Conservation (phyloP, 1,140 invertebrate species). For the Drosophila tristis region DNA sequence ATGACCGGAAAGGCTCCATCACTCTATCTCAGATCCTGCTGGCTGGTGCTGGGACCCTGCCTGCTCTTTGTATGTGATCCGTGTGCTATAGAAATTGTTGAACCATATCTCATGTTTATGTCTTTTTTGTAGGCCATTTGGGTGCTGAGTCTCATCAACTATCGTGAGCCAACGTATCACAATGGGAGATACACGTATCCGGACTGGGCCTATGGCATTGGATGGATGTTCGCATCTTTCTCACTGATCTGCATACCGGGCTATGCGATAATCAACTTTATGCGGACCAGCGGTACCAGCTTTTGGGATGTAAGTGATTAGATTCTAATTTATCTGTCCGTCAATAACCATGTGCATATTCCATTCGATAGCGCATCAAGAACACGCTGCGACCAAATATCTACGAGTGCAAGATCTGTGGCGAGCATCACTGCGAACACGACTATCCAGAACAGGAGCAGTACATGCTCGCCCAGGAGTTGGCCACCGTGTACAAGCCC, state of each 20-base stretch:
- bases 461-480: conserved; percentile 77
- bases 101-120: conserved; percentile 7
- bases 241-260: conserved; percentile 94
- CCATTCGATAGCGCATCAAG: conserved; percentile 85
- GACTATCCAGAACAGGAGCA: conserved; percentile 82
- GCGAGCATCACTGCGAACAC: conserved; percentile 85
- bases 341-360: neutral
- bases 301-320: conserved; percentile 88
- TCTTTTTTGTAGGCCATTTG: conserved; percentile 88
- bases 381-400: conserved; percentile 86
- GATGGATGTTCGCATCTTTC: conserved; percentile 93
- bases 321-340: rapidly evolving
- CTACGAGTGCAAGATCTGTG: conserved; percentile 86
- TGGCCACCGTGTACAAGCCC: conserved; percentile 72
- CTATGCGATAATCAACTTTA: conserved; percentile 90
- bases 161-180: conserved; percentile 91
- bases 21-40: conserved; percentile 93
- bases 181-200: conserved; percentile 92
- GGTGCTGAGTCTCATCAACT: conserved; percentile 94
- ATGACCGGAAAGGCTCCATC: conserved; percentile 93
- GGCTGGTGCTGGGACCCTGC: conserved; percentile 92
- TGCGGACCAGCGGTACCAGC: conserved; percentile 89
- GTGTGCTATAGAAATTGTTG: too few species aligned
- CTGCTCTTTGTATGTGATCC: conserved; percentile 88
- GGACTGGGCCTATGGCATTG: conserved; percentile 92